Evolutionary conservation across 2,888 invertebrate genomes (phyloP).

Genomic region (Leucozona laternaria): DNA sequence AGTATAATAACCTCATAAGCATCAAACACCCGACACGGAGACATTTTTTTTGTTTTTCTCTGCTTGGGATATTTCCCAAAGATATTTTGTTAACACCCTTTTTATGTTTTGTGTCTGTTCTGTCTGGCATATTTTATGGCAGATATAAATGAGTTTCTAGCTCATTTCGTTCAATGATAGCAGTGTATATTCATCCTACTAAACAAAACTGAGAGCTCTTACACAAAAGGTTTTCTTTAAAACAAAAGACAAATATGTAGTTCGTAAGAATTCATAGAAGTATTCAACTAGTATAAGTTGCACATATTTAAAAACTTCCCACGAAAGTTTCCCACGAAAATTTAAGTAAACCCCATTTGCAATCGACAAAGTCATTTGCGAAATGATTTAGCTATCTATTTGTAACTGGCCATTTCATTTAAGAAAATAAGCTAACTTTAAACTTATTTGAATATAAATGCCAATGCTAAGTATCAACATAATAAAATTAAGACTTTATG

Average conservation of each 20-base stretch:
- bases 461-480: constrained; percentile 40
- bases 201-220: neutral
- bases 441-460: constrained; percentile 25
- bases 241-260: too few relatives aligned
- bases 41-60: neutral
- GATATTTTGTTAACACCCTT: constrained; percentile 37
- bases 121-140: constrained; percentile 56
- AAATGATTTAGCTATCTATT: constrained; percentile 6
- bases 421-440: neutral
- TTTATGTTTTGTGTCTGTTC: neutral
- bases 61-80: neutral
- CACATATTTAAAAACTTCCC: neutral
- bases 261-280: neutral
- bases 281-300: neutral
- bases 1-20: constrained; percentile 36
- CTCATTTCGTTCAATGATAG: constrained; percentile 56
- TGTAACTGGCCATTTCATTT: constrained; percentile 16
- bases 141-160: constrained; percentile 39
- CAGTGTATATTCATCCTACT: neutral
- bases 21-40: neutral
- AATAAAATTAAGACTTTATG: constrained; percentile 35
- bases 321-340: neutral
- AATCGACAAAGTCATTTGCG: neutral
- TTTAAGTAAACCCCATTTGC: neutral
- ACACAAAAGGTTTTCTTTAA: too few relatives aligned